Evolutionary conservation across 2,888 invertebrate species (phyloP).

Genomic region (Odontomyia ornata): DNA sequence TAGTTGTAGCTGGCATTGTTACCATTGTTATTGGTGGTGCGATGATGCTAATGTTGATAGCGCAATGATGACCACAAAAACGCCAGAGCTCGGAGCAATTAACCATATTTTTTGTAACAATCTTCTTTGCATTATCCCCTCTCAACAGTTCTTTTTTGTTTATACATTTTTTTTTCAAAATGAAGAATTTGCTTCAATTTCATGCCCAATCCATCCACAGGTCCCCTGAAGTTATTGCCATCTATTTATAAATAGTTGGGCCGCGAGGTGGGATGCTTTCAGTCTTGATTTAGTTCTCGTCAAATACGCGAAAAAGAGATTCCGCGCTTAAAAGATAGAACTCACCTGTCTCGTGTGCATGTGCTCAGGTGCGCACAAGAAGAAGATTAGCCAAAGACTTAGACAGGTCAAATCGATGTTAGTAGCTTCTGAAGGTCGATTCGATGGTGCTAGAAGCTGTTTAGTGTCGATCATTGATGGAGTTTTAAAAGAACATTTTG

Average conservation of each 20-base stretch:
- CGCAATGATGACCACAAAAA: constrained; percentile 30
- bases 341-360: constrained; percentile 4
- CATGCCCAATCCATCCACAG: constrained; percentile 1
- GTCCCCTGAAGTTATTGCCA: constrained; percentile 1
- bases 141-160: neutral
- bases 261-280: constrained; percentile 14
- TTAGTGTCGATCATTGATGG: neutral
- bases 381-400: neutral
- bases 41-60: constrained; percentile 26
- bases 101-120: constrained; percentile 5
- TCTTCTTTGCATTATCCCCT: neutral
- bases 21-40: constrained; percentile 32
- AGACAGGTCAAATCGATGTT: neutral
- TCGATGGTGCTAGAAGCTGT: neutral
- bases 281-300: constrained; percentile 37
- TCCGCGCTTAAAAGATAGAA: neutral
- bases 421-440: neutral
- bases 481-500: neutral
- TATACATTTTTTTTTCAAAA: neutral
- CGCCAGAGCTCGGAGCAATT: constrained; percentile 23
- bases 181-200: constrained; percentile 12
- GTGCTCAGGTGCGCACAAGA: neutral
- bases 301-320: constrained; percentile 9
- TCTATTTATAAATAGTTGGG: constrained; percentile 37
- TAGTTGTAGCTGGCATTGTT: constrained; percentile 9